These are phyloP conservation scores for Meloidogyne floridensis DNA, from an alignment of 1,140 invertebrate genomes.

Conservation along the genomic window DNA sequence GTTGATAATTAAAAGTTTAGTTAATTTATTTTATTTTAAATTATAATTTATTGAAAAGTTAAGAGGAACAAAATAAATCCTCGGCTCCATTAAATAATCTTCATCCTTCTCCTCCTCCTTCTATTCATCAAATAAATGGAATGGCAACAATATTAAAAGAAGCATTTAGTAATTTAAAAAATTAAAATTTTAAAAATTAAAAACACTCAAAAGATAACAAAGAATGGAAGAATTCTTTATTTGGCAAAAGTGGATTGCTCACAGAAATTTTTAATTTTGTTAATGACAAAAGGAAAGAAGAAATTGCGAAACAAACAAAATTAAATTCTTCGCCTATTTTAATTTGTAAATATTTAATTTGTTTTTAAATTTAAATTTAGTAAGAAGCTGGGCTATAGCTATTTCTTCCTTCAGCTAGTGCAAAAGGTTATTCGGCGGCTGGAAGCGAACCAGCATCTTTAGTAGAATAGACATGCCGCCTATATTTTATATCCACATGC, in stretches of 20 bases:
- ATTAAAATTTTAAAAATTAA: neutral
- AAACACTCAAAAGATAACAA: neutral
- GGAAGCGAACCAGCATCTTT: no score
- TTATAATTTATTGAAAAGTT: slow-evolving; percentile 12
- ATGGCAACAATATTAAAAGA: slow-evolving; percentile 15
- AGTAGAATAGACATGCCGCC: no score
- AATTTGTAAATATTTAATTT: slow-evolving; percentile 1
- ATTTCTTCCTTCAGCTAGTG: no score
- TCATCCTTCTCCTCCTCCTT: neutral
- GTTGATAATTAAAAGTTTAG: slow-evolving; percentile 6
- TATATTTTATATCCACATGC: no score
- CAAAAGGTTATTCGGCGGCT: no score
- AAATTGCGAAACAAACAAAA: slow-evolving; percentile 23
- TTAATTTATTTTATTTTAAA: neutral
- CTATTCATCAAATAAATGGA: neutral
- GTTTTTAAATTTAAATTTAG: neutral
- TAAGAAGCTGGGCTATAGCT: no score
- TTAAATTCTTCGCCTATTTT: slow-evolving; percentile 19
- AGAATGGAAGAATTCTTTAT: slow-evolving; percentile 54
- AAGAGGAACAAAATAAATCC: neutral
- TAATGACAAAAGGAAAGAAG: slow-evolving; percentile 58
- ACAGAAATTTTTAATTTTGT: slow-evolving; percentile 60
- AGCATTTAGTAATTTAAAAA: slow-evolving; percentile 7
- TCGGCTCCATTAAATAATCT: no score
- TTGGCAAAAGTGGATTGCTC: slow-evolving; percentile 55